Conservation (phyloP, 2,797 vertebrate species). For the Sebastes steindachneri region DNA sequence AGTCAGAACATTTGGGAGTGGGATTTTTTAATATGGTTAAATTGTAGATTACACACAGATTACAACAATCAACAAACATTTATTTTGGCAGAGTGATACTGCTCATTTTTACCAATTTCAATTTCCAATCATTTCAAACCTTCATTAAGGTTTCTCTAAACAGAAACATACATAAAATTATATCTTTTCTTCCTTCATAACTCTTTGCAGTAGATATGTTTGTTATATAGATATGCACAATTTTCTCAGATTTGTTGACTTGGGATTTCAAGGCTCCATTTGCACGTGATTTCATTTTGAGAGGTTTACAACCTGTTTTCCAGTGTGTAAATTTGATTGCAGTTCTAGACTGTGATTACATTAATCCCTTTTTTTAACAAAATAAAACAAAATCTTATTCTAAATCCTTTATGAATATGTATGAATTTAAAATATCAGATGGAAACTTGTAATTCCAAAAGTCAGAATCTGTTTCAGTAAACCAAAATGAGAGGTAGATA, state of each 20-base stretch:
- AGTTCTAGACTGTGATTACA: not conserved
- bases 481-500: constrained; percentile 21
- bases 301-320: not conserved
- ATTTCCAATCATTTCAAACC: not conserved
- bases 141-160: not conserved
- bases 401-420: not conserved
- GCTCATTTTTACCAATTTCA: not conserved
- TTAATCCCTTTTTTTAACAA: not conserved
- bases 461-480: constrained; percentile 10
- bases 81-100: not conserved
- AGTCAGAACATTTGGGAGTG: not conserved
- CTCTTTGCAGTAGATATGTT: not conserved
- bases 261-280: not conserved
- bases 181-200: not conserved
- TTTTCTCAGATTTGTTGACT: not conserved
- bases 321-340: not conserved
- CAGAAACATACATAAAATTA: not conserved
- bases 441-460: constrained; percentile 7
- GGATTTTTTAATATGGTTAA: not conserved
- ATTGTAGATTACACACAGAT: not conserved
- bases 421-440: not conserved
- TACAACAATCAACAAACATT: not conserved
- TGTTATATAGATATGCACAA: not conserved
- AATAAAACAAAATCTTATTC: not conserved
- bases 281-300: constrained; percentile 14